Base-by-base conservation (phyloP, 2,888 invertebrate species). In the Ennomos fuscantarius region DNA sequence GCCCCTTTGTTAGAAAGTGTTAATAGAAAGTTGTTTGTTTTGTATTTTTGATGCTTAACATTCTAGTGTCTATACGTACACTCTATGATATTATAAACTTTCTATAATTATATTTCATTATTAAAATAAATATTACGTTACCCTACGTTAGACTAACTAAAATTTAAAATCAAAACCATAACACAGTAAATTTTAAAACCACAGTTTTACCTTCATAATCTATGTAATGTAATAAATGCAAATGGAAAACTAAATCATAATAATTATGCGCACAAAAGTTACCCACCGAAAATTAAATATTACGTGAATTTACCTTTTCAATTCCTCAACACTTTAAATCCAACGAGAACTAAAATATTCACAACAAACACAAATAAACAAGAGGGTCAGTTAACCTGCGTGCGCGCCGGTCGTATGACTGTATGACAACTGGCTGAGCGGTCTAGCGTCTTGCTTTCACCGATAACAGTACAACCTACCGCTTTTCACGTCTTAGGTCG, bases 361-460 rank as follows among this genome's bases (percentile, higher is more conserved):
- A 48, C 48, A 11, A 36, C 33, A 15, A 47, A 48, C 49, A 46
- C 11, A 8, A 34, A 50, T 44, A 33, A 36, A 37, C 24, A 15
- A 37, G n/a, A 31, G 31, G 9, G 40, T 15, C 42, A 9, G 34
- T 34, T 42, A 15, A 48, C 39, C 10, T 60, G 62, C 66, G 56
- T 58, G 62, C 55, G 63, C 62, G 58, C 60, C 52, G 59, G 58
- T 55, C 44, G 59, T 57, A 60, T 58, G 60, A 55, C 67, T 42
- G 59, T 57, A 60, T 59, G 60, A 55, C 67, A 62, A 70, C 72
- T n/a, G n/a, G n/a, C n/a, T 70, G 65, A 65, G 55, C 58, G 66
- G 53, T 79, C 76, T 72, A 79, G 75, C 81, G 79, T 76, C 68
- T 55, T 64, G 67, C 89, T 89, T 89, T 89, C 89, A 84, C 89